Percentiles rank a stretch among this genome's conserved stretches.
Evolutionary conservation across 2,113 vertebrate species (phyloP).

Genomic region (Tursiops truncatus): DNA sequence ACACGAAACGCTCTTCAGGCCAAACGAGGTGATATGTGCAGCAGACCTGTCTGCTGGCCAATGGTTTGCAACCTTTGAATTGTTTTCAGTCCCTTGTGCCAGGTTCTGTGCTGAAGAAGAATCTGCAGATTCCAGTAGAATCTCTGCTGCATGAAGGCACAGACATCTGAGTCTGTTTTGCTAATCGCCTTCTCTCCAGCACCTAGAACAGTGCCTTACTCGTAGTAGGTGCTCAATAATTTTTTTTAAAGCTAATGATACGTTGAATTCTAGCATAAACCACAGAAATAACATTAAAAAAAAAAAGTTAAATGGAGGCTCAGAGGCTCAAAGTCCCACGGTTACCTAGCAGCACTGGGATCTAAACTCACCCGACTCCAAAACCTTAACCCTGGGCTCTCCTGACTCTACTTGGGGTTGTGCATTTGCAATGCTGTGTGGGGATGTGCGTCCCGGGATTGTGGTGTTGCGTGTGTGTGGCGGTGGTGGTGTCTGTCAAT

Average conservation of each 20-base stretch:
- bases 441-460: background rate
- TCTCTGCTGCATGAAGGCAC: background rate
- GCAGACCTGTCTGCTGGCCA: background rate
- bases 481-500: background rate
- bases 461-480: background rate
- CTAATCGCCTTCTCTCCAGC: background rate
- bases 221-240: background rate
- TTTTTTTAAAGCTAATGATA: background rate
- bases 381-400: background rate
- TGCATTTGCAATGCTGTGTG: background rate
- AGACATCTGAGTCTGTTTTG: background rate
- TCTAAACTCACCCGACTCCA: background rate
- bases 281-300: constrained; percentile 9
- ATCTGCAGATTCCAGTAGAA: background rate
- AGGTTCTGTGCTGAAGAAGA: background rate
- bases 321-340: background rate
- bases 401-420: background rate
- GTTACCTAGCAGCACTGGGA: background rate
- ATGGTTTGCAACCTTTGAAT: background rate
- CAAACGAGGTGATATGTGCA: background rate
- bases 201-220: background rate
- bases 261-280: background rate
- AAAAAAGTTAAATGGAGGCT: background rate
- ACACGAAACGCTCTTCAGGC: background rate
- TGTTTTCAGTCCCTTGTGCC: background rate